Percentiles rank a stretch among this genome's conserved stretches.
phyloP scores from a whole-genome alignment of 1,140 invertebrate genomes.

The Tachypleus tridentatus region DNA sequence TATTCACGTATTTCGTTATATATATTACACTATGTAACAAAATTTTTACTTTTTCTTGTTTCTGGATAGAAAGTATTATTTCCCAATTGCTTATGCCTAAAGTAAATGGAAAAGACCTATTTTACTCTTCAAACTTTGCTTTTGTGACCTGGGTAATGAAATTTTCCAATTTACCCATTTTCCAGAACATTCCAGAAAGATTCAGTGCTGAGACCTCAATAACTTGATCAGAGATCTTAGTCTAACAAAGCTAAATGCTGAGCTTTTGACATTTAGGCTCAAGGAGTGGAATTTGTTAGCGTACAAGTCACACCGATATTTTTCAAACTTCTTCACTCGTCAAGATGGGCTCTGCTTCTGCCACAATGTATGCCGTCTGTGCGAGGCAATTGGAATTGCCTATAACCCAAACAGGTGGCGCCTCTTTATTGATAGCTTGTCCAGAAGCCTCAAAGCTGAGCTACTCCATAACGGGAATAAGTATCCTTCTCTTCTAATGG shows the following conservation, averaged over 20 bases:
- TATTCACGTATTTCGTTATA: too few species aligned
- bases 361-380: constrained; percentile 22
- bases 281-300: constrained; percentile 5
- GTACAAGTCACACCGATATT: constrained; percentile 12
- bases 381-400: constrained; percentile 26
- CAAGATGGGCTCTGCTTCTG: constrained; percentile 26
- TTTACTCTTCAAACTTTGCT: too few species aligned
- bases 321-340: constrained; percentile 18
- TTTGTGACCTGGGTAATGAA: too few species aligned
- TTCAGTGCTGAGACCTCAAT: constrained; percentile 4
- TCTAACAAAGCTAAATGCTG: constrained; percentile 16
- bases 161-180: too few species aligned
- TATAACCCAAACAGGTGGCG: constrained; percentile 23
- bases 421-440: constrained; percentile 29
- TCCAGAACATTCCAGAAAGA: too few species aligned
- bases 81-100: too few species aligned
- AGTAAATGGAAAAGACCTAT: too few species aligned
- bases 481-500: constrained; percentile 28
- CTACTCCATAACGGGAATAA: constrained; percentile 31
- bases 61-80: too few species aligned
- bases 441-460: constrained; percentile 30
- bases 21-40: too few species aligned
- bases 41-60: too few species aligned
- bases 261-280: constrained; percentile 5
- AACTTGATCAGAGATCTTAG: constrained; percentile 14